Conservation (phyloP, 2,113 vertebrate genomes). For the Eolophus roseicapilla region DNA sequence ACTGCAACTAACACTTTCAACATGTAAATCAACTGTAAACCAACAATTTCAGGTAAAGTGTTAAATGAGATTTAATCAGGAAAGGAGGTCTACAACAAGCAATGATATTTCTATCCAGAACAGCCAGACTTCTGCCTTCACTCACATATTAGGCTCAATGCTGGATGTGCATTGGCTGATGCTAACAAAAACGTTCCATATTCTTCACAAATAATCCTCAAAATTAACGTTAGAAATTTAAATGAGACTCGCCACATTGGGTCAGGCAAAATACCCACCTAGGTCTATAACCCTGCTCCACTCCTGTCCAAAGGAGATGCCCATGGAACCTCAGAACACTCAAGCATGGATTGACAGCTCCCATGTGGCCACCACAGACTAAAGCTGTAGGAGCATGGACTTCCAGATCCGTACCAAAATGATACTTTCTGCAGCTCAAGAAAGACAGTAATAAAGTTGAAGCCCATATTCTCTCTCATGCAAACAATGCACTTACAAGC, state of each 20-base stretch:
- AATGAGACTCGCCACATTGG: not conserved
- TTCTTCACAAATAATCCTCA: not conserved
- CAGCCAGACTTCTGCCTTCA: not conserved
- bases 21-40: not conserved
- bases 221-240: not conserved
- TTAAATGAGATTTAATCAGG: not conserved
- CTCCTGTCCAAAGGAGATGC: not conserved
- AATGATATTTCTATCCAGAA: not conserved
- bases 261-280: not conserved
- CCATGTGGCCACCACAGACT: rapidly evolving
- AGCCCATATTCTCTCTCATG: not conserved
- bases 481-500: not conserved
- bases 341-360: rapidly evolving
- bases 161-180: rapidly evolving
- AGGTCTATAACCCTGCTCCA: not conserved
- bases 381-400: not conserved
- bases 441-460: not conserved
- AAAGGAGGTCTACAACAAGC: not conserved
- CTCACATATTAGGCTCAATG: not conserved
- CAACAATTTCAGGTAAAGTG: not conserved
- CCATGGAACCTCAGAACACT: not conserved
- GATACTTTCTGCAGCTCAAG: not conserved
- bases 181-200: not conserved
- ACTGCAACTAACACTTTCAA: not conserved
- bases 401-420: not conserved